Conservation (phyloP, 2,113 vertebrate genomes). For the Cheilinus undulatus region DNA sequence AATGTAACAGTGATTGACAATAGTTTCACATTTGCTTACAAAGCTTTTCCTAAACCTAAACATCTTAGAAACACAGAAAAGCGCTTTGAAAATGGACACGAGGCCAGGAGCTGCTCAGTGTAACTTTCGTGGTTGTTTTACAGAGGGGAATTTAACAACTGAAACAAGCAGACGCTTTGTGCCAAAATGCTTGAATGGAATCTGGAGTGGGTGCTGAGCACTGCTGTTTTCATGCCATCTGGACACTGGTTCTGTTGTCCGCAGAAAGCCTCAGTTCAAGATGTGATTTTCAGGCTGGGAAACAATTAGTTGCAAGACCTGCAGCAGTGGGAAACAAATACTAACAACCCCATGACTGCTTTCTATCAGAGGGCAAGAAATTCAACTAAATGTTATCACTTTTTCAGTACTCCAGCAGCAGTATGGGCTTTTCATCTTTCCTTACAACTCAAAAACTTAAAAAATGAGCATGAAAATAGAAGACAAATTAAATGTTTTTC, state of each 20-base stretch:
- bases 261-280: conserved; percentile 5
- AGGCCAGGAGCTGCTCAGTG: conserved; percentile 11
- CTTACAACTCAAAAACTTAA: neutral
- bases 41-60: conserved; percentile 14
- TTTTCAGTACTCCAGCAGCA: neutral
- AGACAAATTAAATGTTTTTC: neutral
- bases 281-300: conserved; percentile 39
- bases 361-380: neutral
- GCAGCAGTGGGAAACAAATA: conserved; percentile 20
- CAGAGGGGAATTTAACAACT: conserved; percentile 21
- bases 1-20: conserved; percentile 14
- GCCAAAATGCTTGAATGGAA: conserved; percentile 51
- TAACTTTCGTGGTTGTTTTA: conserved; percentile 13
- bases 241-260: conserved; percentile 60
- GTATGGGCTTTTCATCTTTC: too few relatives aligned
- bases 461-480: neutral
- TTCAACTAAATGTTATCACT: neutral
- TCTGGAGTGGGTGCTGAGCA: conserved; percentile 53
- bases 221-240: conserved; percentile 40
- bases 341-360: neutral
- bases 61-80: neutral
- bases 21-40: conserved; percentile 14
- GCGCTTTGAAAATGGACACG: neutral
- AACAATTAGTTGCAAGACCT: conserved; percentile 35
- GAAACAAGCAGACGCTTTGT: conserved; percentile 57